Evolutionary conservation across 2,113 vertebrate species (phyloP).

Genomic region (Malurus elegans): DNA sequence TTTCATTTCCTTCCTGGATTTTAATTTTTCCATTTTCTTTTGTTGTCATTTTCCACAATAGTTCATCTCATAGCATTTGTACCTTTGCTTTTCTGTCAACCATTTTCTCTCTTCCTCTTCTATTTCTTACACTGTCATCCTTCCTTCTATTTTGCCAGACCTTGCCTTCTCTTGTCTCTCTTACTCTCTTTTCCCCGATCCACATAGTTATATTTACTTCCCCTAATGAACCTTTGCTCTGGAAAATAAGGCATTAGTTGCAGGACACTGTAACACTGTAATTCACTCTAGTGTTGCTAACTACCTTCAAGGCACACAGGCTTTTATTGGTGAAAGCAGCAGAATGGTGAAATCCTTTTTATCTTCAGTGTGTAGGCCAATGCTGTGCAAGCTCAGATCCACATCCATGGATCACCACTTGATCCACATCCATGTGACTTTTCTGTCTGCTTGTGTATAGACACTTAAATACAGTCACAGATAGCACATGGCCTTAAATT

Average conservation of each 20-base stretch:
- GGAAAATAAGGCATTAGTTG: neutral
- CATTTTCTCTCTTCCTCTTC: neutral
- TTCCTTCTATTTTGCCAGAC: neutral
- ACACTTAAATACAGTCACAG: neutral
- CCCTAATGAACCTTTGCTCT: neutral
- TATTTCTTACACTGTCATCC: neutral
- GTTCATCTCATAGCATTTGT: neutral
- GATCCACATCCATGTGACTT: neutral
- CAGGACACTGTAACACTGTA: neutral
- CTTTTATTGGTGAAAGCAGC: neutral
- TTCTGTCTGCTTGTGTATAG: neutral
- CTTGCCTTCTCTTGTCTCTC: neutral
- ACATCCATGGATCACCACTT: neutral
- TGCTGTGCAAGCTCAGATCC: neutral
- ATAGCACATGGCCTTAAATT: neutral
- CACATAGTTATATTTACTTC: neutral
- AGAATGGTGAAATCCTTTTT: neutral
- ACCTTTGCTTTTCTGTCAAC: neutral
- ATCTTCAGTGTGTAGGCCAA: neutral
- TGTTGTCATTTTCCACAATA: neutral
- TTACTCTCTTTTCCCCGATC: neutral
- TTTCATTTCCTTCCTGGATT: neutral
- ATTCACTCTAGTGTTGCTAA: neutral
- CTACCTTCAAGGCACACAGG: neutral
- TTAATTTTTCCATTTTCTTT: neutral